Conservation (phyloP, 2,888 invertebrate genomes). For the Cotesia congregata region DNA sequence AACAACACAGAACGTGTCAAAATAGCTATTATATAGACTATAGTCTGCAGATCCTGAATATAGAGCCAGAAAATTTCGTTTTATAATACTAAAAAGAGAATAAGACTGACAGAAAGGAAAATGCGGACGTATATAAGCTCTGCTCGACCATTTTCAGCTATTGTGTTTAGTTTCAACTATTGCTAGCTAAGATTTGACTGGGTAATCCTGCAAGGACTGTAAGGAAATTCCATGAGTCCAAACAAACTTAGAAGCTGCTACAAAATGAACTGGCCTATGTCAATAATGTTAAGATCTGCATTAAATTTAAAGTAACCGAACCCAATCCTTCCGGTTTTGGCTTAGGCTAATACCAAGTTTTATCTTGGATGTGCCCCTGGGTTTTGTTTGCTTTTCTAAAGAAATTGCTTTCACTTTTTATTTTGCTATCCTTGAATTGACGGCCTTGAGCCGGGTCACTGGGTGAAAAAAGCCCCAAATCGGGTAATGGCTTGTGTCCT, state of each 20-base stretch:
- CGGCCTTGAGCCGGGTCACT: neutral
- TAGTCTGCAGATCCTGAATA: neutral
- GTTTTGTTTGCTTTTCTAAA: too few species aligned
- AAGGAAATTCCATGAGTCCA: neutral
- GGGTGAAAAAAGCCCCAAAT: neutral
- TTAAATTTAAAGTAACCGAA: neutral
- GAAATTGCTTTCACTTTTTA: neutral
- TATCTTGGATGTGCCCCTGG: too few species aligned
- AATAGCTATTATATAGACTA: conserved; percentile 55
- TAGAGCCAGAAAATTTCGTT: conserved; percentile 4
- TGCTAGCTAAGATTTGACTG: conserved; percentile 8
- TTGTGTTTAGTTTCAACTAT: too few species aligned
- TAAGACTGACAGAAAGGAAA: too few species aligned
- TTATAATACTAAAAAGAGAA: neutral
- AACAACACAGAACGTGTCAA: conserved; percentile 67
- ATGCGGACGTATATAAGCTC: too few species aligned
- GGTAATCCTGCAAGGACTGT: neutral
- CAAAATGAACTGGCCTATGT: neutral
- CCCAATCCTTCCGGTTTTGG: neutral
- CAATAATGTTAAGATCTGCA: neutral
- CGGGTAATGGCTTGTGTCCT: neutral
- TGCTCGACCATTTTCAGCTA: too few species aligned
- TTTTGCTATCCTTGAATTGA: neutral
- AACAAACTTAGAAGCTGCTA: neutral
- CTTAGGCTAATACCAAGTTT: too few species aligned